These are phyloP conservation scores for Asteroscopus sphinx DNA, from an alignment of 2,888 invertebrate species.

Conservation along the genomic window DNA sequence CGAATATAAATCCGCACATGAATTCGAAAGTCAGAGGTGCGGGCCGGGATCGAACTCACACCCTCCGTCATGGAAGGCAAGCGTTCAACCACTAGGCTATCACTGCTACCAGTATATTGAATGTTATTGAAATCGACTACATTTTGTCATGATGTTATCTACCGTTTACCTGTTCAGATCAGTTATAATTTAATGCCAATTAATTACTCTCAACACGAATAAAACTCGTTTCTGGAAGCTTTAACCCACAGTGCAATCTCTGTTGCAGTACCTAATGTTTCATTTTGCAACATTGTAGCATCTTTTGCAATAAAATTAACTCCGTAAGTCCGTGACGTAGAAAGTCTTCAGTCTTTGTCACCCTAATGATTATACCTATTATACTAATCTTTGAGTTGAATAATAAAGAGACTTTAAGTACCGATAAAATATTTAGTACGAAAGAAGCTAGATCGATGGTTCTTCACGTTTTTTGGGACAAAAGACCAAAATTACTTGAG, in stretches of 20 bases:
- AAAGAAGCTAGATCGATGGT: constrained; percentile 79
- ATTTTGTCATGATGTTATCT: constrained; percentile 28
- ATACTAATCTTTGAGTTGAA: constrained; percentile 82
- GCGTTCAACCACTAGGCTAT: too few species aligned
- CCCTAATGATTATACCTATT: constrained; percentile 84
- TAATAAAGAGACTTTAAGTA: constrained; percentile 85
- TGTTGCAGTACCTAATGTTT: constrained; percentile 11
- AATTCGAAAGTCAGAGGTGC: too few species aligned
- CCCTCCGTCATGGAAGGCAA: too few species aligned
- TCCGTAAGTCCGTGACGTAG: constrained; percentile 49
- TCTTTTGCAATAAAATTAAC: constrained; percentile 50
- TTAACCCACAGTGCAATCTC: constrained; percentile 11
- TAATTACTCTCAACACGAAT: constrained; percentile 9
- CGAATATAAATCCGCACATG: too few species aligned
- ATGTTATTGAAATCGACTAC: constrained; percentile 4
- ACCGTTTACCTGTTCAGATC: constrained; percentile 20
- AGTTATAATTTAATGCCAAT: constrained; percentile 29
- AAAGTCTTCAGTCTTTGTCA: constrained; percentile 74
- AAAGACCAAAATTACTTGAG: constrained; percentile 66
- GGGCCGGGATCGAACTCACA: too few species aligned
- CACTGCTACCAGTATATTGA: constrained; percentile 12
- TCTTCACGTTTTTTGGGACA: constrained; percentile 74
- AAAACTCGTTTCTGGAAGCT: constrained; percentile 25
- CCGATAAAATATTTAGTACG: constrained; percentile 88
- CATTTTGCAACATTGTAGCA: constrained; percentile 48